Conservation (phyloP, 2,113 vertebrate species). For the Etia nguti region DNA sequence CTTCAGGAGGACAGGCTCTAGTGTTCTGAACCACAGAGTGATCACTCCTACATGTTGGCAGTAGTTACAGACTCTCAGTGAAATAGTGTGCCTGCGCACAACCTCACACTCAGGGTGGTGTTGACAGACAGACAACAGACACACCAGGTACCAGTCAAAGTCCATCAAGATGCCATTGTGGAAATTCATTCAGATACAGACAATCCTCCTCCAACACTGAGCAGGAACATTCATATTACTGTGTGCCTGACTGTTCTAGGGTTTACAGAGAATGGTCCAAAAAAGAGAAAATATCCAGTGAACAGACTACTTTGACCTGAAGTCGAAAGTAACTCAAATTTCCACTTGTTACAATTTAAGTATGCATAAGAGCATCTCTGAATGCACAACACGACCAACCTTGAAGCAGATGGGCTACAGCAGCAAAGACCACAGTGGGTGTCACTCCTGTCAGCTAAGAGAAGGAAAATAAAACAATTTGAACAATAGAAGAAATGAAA, state of each 20-base stretch:
- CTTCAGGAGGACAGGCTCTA: conserved; percentile 19
- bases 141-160: conserved; percentile 60
- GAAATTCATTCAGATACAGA: conserved; percentile 34
- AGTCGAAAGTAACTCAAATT: background rate
- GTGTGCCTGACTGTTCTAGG: background rate
- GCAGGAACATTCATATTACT: background rate
- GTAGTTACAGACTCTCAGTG: conserved; percentile 12
- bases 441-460: background rate
- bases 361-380: background rate
- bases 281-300: background rate
- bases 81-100: conserved; percentile 31
- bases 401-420: background rate
- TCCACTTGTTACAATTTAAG: background rate
- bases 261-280: background rate
- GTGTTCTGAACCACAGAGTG: conserved; percentile 27
- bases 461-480: background rate
- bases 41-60: conserved; percentile 51
- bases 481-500: background rate
- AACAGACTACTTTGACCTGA: background rate
- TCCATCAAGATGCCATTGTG: conserved; percentile 47
- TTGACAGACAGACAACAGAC: conserved; percentile 67
- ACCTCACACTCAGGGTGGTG: conserved; percentile 47
- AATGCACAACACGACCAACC: background rate
- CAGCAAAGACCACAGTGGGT: background rate
- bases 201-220: background rate